Evolutionary conservation across 37 sponge, comb jelly and placozoan species (phyloP), one percentile per base, ranked within the genome.

Genomic region (Aphrocallistes beatrix): DNA sequence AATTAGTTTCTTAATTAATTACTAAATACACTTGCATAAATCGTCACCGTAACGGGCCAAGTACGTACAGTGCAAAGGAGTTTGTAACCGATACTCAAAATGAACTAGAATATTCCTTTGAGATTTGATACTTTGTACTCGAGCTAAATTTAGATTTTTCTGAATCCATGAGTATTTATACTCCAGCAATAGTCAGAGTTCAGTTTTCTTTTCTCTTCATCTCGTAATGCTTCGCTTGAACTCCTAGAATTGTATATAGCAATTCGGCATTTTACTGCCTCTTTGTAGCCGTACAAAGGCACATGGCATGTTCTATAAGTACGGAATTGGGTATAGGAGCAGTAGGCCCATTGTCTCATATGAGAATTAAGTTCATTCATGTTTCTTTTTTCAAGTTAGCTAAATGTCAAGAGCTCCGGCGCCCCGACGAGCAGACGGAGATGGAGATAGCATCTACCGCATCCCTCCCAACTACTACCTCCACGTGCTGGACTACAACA

Each of bases 381-480:
- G 13, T 42, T 16, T 16, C 13, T 42, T 42, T 16, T 42, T 42
- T 42, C 45, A 42, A 13, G 13, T 42, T 16, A 42, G 10, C 13
- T 42, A 13, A 42, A 60, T 60, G 75, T 60, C 75, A 19, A 19
- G 75, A 60, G 38, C 38, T 45, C 85, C 85, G 23, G 82, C 30
- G 30, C 49, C 85, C n/a, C 40, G 86, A 8, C 81, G 81, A 1
- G 81, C 86, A 23, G 81, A 69, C 36, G 85, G 48, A 37, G 86
- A 88, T 21, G 83, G 84, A 10, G 90, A 98, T 86, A 95, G 90
- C 86, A 88, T 99, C 89, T 94, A 89, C 89, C 92, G 96, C 25
- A 99, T 99, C n/a, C 96, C 99, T 32, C 99, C 99, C 10, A 94
- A 99, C 88, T 99, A 88, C 92, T 99, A 99, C 86, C 82, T 99